Evolutionary conservation across 2,888 invertebrate species (phyloP).

Genomic region (Ichneumon xanthorius): DNA sequence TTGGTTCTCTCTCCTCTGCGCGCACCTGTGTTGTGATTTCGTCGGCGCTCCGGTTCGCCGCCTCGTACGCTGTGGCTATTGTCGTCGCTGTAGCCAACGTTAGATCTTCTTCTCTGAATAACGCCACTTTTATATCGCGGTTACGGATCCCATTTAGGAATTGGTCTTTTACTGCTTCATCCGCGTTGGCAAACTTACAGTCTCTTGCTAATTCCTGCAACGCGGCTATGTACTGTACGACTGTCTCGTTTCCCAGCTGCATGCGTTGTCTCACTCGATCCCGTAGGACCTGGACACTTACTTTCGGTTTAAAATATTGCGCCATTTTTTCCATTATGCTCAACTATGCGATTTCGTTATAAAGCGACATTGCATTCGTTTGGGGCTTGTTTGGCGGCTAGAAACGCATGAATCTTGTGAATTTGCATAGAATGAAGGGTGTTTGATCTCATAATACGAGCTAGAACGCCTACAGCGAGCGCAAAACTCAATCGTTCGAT

Average conservation of each 20-base stretch:
- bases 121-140: neutral
- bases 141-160: slow-evolving; percentile 6
- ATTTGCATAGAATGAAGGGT: too few species aligned
- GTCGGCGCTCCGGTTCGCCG: neutral
- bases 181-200: neutral
- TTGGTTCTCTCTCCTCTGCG: neutral
- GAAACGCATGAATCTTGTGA: too few species aligned
- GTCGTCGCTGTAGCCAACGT: neutral
- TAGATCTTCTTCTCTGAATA: neutral
- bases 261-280: neutral
- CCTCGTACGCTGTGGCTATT: neutral
- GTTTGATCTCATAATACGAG: too few species aligned
- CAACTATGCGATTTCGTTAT: too few species aligned
- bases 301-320: slow-evolving; percentile 4
- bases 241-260: neutral
- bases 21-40: slow-evolving; percentile 7
- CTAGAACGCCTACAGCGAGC: too few species aligned
- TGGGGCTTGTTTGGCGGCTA: too few species aligned
- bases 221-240: neutral
- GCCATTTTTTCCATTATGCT: neutral
- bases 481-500: too few species aligned
- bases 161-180: slow-evolving; percentile 2
- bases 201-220: neutral
- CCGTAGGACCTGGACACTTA: neutral
- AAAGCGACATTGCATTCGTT: too few species aligned